Conservation (phyloP, 2,888 invertebrate species). For the Parnassius smintheus region DNA sequence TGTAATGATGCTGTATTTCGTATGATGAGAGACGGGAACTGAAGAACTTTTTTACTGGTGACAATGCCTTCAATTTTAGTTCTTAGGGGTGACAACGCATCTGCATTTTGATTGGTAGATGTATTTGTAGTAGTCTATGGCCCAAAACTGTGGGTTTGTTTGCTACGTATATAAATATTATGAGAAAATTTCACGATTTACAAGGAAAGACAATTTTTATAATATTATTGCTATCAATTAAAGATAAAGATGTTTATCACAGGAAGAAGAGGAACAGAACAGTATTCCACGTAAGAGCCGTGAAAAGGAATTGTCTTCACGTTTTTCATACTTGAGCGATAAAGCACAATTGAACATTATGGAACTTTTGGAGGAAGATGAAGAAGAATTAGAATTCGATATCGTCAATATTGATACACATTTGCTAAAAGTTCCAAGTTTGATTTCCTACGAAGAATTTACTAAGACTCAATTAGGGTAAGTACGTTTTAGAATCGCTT, state of each 20-base stretch:
- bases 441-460: constrained; percentile 44
- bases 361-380: constrained; percentile 57
- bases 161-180: too few relatives aligned
- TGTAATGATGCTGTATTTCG: too few relatives aligned
- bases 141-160: too few relatives aligned
- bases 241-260: not conserved
- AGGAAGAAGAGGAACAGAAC: constrained; percentile 39
- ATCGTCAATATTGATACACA: constrained; percentile 66
- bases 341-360: constrained; percentile 44
- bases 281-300: constrained; percentile 25
- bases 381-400: constrained; percentile 76
- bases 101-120: too few relatives aligned
- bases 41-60: too few relatives aligned
- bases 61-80: too few relatives aligned
- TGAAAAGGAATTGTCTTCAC: constrained; percentile 22
- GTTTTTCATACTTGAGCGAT: constrained; percentile 10
- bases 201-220: too few relatives aligned
- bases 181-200: too few relatives aligned
- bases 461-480: constrained; percentile 36
- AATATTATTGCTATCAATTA: too few relatives aligned
- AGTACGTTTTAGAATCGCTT: constrained; percentile 22
- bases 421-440: constrained; percentile 52
- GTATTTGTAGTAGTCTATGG: too few relatives aligned
- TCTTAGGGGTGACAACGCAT: too few relatives aligned
- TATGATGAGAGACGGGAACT: too few relatives aligned